A percentile compares a stretch with the other conserved stretches of the same genome.
Evolutionary conservation across 2,797 vertebrate species (phyloP).

Genomic region (Choloepus didactylus): DNA sequence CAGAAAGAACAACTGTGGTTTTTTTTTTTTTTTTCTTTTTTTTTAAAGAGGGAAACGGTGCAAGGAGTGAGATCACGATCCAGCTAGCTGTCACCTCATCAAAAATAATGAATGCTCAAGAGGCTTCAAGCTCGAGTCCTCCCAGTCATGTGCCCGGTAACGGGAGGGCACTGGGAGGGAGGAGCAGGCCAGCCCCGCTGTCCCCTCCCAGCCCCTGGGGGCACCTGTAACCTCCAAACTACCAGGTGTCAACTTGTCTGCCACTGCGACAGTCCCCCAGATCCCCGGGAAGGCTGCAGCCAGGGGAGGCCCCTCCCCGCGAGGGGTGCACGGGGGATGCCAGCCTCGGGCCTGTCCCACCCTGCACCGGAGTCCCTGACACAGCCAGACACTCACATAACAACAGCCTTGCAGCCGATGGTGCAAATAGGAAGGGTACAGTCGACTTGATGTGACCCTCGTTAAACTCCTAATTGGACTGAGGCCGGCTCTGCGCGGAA

Average conservation of each 20-base stretch:
- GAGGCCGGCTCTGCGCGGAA: slow-evolving; percentile 90
- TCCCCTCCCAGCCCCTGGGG: slow-evolving; percentile 87
- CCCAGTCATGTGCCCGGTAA: slow-evolving; percentile 88
- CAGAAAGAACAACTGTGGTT: slow-evolving; percentile 76
- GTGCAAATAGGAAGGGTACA: slow-evolving; percentile 94
- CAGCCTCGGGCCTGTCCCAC: slow-evolving; percentile 88
- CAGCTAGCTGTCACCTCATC: slow-evolving; percentile 90
- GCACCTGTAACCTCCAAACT: slow-evolving; percentile 90
- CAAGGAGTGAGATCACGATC: slow-evolving; percentile 84
- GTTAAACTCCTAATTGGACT: slow-evolving; percentile 98
- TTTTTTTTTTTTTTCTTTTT: slow-evolving; percentile 82
- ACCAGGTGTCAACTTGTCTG: slow-evolving; percentile 86
- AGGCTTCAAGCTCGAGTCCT: slow-evolving; percentile 89
- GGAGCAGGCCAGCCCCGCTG: slow-evolving; percentile 76
- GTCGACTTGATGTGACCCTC: slow-evolving; percentile 96
- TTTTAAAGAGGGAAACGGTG: slow-evolving; percentile 80
- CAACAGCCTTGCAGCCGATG: slow-evolving; percentile 91
- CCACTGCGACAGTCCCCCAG: slow-evolving; percentile 86
- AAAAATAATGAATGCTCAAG: slow-evolving; percentile 94
- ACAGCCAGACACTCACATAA: slow-evolving; percentile 86
- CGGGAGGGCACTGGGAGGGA: slow-evolving; percentile 85
- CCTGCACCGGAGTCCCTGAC: slow-evolving; percentile 87
- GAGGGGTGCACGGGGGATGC: slow-evolving; percentile 85
- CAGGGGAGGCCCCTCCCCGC: slow-evolving; percentile 83
- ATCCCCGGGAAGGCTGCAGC: slow-evolving; percentile 88